Evolutionary conservation across 1,140 invertebrate species (phyloP), one percentile per base, ranked within the genome.

Genomic region (Sinella curviseta): DNA sequence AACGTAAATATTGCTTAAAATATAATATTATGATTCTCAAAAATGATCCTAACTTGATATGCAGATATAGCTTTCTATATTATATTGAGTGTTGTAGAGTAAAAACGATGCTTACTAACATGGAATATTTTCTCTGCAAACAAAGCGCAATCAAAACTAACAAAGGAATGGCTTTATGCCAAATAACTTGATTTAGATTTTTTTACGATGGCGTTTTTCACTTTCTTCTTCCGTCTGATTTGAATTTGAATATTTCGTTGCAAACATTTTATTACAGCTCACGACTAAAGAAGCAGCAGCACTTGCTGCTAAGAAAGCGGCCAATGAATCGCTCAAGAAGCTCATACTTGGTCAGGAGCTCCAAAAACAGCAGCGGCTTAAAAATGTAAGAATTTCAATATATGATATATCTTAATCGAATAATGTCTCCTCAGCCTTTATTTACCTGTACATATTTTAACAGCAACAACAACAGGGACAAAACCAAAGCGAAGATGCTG

Each of bases 201-300:
- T n/a, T n/a, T n/a, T n/a, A n/a, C n/a, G n/a, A n/a, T n/a, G n/a
- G n/a, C n/a, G n/a, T n/a, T n/a, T n/a, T n/a, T n/a, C n/a, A n/a
- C n/a, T n/a, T n/a, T n/a, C n/a, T n/a, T n/a, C n/a, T n/a, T n/a
- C n/a, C n/a, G 39, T 20, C 39, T 12, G 20, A 48, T 48, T 48
- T 20, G 20, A 48, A 20, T 48, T 48, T 48, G 39, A 48, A 12
- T 48, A 12, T 48, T 8, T 48, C 8, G 39, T 8, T 48, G 20
- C 20, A 48, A 12, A 12, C 20, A 48, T 48, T 60, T 60, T 17
- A n/a, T n/a, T 4, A 60, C 24, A 70, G 65, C 28, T 70, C 3
- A 70, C 65, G n/a, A 70, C 28, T 1, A 70, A 70, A 70, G 65
- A 70, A 70, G 65, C 65, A n/a, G 65, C 65, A 2, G 65, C 65